phyloP scores from a whole-genome alignment of 2,888 invertebrate genomes.

The Drosophila antonietae region DNA sequence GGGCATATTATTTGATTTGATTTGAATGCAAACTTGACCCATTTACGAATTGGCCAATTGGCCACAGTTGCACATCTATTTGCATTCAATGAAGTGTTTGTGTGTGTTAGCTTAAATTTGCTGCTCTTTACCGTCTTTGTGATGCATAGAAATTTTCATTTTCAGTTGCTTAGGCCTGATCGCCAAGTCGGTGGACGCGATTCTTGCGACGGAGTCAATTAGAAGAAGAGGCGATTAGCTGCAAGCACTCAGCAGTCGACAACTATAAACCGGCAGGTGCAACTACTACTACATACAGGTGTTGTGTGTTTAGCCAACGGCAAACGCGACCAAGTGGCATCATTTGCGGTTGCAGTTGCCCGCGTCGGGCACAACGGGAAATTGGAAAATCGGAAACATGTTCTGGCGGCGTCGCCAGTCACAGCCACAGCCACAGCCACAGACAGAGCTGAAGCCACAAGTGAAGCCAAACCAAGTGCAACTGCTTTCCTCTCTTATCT shows the following conservation, averaged over 20 bases:
- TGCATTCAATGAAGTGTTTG: background rate
- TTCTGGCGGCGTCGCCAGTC: constrained; percentile 55
- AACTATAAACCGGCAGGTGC: constrained; percentile 7
- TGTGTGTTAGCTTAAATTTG: constrained; percentile 24
- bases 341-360: constrained; percentile 60
- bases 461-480: constrained; percentile 29
- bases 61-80: background rate
- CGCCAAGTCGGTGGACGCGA: constrained; percentile 14
- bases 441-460: background rate
- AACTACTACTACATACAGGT: constrained; percentile 38
- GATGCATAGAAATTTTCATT: constrained; percentile 26
- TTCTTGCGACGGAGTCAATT: constrained; percentile 40
- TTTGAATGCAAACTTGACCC: constrained; percentile 70
- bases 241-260: background rate
- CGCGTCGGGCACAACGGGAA: constrained; percentile 61
- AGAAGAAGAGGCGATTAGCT: constrained; percentile 1
- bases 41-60: constrained; percentile 35
- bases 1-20: constrained; percentile 32
- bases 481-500: constrained; percentile 71
- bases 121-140: background rate
- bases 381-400: constrained; percentile 75
- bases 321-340: constrained; percentile 67
- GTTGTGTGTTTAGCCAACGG: constrained; percentile 22
- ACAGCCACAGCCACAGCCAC: constrained; percentile 28
- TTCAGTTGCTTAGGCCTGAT: constrained; percentile 27